Evolutionary conservation across 2,888 invertebrate species (phyloP).

Genomic region (Lasioglossum malachurum): DNA sequence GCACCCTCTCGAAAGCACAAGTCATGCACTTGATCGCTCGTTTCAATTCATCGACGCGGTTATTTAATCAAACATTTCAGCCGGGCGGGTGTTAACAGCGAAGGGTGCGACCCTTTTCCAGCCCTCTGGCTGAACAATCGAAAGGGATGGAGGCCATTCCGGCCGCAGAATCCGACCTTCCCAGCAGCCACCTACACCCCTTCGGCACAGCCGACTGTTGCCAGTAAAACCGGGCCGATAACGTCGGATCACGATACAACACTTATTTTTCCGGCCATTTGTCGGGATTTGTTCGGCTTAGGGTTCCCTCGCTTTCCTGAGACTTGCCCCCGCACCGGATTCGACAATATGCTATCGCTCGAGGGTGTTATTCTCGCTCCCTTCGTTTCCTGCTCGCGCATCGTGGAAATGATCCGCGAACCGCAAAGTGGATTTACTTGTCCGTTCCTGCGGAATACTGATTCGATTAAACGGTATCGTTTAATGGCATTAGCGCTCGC

Average conservation of each 20-base stretch:
- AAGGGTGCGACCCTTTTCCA: conserved; percentile 73
- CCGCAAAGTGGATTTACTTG: conserved; percentile 56
- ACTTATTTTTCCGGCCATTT: conserved; percentile 82
- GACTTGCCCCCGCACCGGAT: conserved; percentile 39
- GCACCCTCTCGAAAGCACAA: conserved; percentile 77
- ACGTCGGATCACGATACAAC: conserved; percentile 77
- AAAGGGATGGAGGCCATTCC: conserved; percentile 67
- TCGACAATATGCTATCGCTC: conserved; percentile 62
- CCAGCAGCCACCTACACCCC: conserved; percentile 63
- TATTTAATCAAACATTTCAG: conserved; percentile 84
- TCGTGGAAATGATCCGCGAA: conserved; percentile 26
- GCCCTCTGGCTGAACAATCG: conserved; percentile 43
- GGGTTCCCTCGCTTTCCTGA: conserved; percentile 20
- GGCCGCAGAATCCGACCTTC: conserved; percentile 79
- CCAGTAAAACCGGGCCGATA: conserved; percentile 66
- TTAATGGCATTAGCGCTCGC: conserved; percentile 20
- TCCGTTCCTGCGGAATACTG: conserved; percentile 5
- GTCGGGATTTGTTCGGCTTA: conserved; percentile 70
- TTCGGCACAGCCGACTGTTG: conserved; percentile 31
- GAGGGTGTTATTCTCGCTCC: not conserved
- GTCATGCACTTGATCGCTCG: conserved; percentile 83
- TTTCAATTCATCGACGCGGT: conserved; percentile 84
- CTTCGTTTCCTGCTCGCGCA: conserved; percentile 1
- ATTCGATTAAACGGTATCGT: conserved; percentile 31
- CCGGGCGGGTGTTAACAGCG: conserved; percentile 60